Base-by-base conservation (phyloP, 2,888 invertebrate species). In the Tortrix viridana region DNA sequence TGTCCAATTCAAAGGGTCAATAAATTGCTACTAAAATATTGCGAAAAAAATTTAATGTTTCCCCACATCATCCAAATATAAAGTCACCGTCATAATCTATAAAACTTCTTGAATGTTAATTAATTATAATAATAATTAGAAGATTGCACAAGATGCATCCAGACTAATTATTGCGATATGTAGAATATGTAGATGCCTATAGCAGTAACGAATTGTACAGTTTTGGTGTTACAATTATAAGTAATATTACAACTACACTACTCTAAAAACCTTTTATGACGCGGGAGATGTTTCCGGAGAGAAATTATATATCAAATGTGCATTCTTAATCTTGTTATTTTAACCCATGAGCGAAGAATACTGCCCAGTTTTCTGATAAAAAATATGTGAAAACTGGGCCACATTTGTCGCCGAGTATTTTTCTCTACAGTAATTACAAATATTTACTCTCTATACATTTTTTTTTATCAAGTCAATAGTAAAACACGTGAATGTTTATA, bases 151-250 rank as follows among this genome's bases (percentile, higher is more conserved):
- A 50, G 19, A 37, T 6, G 47, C 37, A 62, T 62, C 56, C 22
- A 44, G 16, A 23, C 20, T 56, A 62, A 14, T 56, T 62, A 62
- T 52, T 57, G 56, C 46, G 56, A 20, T 50, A 44, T 37, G 49
- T 20, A 56, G 43, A 32, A 50, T 32, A 32, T 32, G 32, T 32
- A 32, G 20, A 46, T 47, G 56, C 46, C 37, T 57, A 62, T 5
- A 32, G 52, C 9, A 14, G 47, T 41, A 53, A 41, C 22, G 19
- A 50, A 53, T 61, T 38, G 44, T 46, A 60, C 48, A 48, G 57
- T 46, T n/a, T 52, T 46, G 44, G 50, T 60, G 32, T 44, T 47
- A 32, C 32, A 32, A 12, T 12, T 12, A 32, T 32, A 7, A 32
- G 12, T 32, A 32, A 32, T 32, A 49, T 48, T 14, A 16, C 1